Conservation (phyloP, 2,888 invertebrate species). For the Drosophila rellima region DNA sequence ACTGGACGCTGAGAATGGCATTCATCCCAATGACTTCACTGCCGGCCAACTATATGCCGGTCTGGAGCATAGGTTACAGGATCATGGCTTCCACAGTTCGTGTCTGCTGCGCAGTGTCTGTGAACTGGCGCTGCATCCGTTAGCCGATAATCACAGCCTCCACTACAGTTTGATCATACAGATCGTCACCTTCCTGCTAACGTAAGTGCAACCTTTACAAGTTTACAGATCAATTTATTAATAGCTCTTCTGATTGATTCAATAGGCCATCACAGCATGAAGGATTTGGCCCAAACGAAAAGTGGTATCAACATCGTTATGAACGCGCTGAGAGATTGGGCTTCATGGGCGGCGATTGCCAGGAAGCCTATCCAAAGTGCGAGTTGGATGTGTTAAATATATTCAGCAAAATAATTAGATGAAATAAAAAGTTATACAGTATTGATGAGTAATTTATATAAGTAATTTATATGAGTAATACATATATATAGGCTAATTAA, state of each 20-base stretch:
- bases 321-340: conserved; percentile 83
- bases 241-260: conserved; percentile 23
- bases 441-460: too few relatives aligned
- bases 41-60: conserved; percentile 81
- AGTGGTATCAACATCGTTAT: conserved; percentile 77
- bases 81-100: conserved; percentile 88
- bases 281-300: conserved; percentile 87
- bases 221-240: background rate
- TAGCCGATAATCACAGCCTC: conserved; percentile 87
- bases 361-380: conserved; percentile 80
- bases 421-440: too few relatives aligned
- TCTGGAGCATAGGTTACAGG: conserved; percentile 71
- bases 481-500: too few relatives aligned
- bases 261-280: conserved; percentile 87
- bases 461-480: too few relatives aligned
- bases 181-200: conserved; percentile 89
- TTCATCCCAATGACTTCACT: conserved; percentile 79
- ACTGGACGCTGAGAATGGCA: conserved; percentile 17
- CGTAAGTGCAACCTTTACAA: conserved; percentile 86
- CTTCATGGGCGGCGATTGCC: conserved; percentile 81
- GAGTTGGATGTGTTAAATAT: conserved; percentile 69
- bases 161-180: conserved; percentile 87
- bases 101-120: conserved; percentile 90
- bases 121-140: conserved; percentile 89
- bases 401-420: conserved; percentile 65